phyloP scores from a whole-genome alignment of 2,113 vertebrate species.

The Indri indri region DNA sequence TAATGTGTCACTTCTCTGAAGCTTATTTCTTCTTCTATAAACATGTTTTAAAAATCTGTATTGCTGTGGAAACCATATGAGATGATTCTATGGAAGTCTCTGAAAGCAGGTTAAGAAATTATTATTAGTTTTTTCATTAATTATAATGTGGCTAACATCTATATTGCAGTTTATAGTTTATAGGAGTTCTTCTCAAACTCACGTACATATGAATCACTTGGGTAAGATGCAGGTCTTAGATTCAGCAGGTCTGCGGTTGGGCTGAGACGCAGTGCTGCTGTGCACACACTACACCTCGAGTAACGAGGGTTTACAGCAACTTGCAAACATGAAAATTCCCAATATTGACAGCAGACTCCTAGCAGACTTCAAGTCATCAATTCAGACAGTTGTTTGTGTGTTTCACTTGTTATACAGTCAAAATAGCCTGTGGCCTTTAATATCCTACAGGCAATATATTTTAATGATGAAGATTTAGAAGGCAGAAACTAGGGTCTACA shows the following conservation, averaged over 20 bases:
- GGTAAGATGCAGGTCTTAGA: background rate
- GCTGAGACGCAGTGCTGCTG: background rate
- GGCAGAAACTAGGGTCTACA: background rate
- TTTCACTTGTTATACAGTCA: background rate
- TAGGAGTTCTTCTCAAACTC: background rate
- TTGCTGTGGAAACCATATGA: background rate
- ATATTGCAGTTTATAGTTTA: no score
- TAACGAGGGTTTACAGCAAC: background rate
- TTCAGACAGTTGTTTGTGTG: background rate
- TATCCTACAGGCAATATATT: background rate
- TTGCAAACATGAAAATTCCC: background rate
- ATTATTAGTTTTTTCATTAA: background rate
- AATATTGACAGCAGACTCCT: background rate
- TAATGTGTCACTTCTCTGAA: background rate
- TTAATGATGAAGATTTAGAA: background rate
- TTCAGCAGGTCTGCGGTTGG: background rate
- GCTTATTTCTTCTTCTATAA: background rate
- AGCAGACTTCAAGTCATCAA: background rate
- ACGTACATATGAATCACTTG: background rate
- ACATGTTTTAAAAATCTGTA: background rate
- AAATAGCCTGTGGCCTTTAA: background rate
- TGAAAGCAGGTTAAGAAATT: background rate
- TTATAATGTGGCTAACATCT: background rate
- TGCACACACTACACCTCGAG: background rate
- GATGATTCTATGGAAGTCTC: background rate